These are phyloP conservation scores for Strigops habroptila DNA, from an alignment of 2,113 vertebrate species.

Conservation along the genomic window DNA sequence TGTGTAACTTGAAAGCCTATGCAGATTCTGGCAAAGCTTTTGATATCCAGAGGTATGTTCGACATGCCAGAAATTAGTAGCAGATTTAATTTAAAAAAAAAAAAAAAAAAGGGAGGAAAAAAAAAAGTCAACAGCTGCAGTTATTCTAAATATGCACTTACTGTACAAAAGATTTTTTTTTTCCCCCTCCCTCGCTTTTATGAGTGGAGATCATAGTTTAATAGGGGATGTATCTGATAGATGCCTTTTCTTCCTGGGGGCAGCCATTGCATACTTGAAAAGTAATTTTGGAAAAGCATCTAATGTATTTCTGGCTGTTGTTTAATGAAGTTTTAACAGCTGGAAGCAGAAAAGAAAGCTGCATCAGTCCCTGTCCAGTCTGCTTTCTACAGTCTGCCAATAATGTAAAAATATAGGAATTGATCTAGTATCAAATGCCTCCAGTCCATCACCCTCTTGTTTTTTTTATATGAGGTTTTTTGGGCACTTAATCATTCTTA, in stretches of 20 bases:
- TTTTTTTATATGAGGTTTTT: neutral
- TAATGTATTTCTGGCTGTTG: constrained; percentile 29
- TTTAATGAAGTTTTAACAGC: constrained; percentile 54
- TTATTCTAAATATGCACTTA: constrained; percentile 1
- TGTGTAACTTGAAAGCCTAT: constrained; percentile 78
- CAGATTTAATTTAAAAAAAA: neutral
- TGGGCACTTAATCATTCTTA: neutral
- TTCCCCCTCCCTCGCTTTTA: neutral
- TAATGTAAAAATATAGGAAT: neutral
- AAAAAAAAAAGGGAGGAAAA: neutral
- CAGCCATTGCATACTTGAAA: constrained; percentile 1
- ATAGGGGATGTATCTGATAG: neutral
- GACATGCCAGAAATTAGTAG: neutral
- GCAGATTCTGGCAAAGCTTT: constrained; percentile 83
- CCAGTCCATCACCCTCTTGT: neutral
- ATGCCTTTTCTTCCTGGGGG: constrained; percentile 15
- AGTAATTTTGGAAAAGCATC: constrained; percentile 36
- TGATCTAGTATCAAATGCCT: constrained; percentile 6
- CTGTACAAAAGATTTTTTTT: neutral
- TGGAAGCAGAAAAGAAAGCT: constrained; percentile 9
- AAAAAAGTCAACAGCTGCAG: neutral
- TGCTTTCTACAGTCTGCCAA: neutral
- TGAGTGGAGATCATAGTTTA: neutral
- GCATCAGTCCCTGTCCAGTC: neutral
- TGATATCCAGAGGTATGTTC: constrained; percentile 87